Evolutionary conservation across 2,888 invertebrate genomes (phyloP), one percentile per base, ranked within the genome.

Genomic region (Eupithecia subumbrata): DNA sequence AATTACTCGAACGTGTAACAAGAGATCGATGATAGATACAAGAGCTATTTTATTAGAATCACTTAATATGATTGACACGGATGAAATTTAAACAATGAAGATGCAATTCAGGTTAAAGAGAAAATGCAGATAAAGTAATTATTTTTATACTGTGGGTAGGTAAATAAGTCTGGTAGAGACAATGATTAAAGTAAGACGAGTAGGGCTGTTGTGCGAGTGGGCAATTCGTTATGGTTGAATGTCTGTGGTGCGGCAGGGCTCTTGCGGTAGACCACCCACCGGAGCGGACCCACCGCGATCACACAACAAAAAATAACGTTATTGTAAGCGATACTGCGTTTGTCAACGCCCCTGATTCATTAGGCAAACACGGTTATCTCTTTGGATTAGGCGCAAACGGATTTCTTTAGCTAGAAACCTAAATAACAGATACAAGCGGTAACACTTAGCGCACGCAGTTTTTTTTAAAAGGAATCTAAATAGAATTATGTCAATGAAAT

Each of bases 231-330:
- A 82, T 79, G 82, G 80, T 80, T 80, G 78, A 78, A 76, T 78
- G 83, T 78, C 75, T 79, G 76, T 75, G 79, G 78, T 78, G 81
- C 83, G 79, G 79, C 80, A 80, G 68, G 67, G 84, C 81, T 81
- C 85, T 87, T 87, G 87, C 84, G 86, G 86, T 84, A 89, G 91
- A 89, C 91, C 91, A 91, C 91, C 90, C 81, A 80, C 79, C 73
- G 79, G 68, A 73, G 77, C 75, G 83, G 89, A 87, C 90, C 81
- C 88, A 87, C 89, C 89, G 82, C 83, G 83, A 76, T 78, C 77
- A 83, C 69, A 84, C 85, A 87, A 88, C 88, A 87, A 86, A 88
- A 84, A 79, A 84, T 78, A 83, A 84, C 79, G 80, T 82, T 79
- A 82, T 84, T 82, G 87, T 87, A 86, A 85, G 83, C 84, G 84